Evolutionary conservation across 2,888 invertebrate genomes (phyloP).

Genomic region (Hedya salicella): DNA sequence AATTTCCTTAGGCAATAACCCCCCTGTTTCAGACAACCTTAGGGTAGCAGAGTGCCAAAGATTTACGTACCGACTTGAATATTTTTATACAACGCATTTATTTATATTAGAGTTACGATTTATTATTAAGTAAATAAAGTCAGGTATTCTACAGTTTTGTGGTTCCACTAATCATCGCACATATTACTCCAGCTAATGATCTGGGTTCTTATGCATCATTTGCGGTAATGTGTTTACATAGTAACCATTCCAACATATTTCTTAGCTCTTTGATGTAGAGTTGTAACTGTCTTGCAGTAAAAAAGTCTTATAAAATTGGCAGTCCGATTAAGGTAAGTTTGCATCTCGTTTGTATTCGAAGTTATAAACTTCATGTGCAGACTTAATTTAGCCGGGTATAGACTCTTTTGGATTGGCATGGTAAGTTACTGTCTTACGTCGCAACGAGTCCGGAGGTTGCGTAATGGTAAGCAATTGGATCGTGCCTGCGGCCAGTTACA

Average conservation of each 20-base stretch:
- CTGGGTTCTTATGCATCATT: conserved; percentile 1
- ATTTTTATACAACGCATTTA: too few relatives aligned
- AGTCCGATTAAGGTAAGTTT: neutral
- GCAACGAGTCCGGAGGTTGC: conserved; percentile 29
- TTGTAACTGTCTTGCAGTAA: neutral
- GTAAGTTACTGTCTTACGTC: conserved; percentile 19
- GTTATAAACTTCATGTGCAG: neutral
- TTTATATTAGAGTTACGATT: too few relatives aligned
- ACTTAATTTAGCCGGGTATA: neutral
- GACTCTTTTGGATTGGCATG: conserved; percentile 1
- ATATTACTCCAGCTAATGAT: neutral
- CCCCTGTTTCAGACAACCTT: too few relatives aligned
- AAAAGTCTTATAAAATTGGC: neutral
- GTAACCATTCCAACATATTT: neutral
- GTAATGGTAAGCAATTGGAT: conserved; percentile 43
- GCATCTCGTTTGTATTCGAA: neutral
- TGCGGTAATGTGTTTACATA: conserved; percentile 1
- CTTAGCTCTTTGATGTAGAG: neutral
- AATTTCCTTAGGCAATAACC: too few relatives aligned
- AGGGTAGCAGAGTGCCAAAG: too few relatives aligned
- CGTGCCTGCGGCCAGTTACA: conserved; percentile 28
- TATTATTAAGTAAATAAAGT: too few relatives aligned
- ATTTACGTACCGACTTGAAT: too few relatives aligned
- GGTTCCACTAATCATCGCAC: neutral
- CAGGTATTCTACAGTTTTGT: neutral